Conservation (phyloP, 1,140 invertebrate genomes). For the Meteorus sp. region DNA sequence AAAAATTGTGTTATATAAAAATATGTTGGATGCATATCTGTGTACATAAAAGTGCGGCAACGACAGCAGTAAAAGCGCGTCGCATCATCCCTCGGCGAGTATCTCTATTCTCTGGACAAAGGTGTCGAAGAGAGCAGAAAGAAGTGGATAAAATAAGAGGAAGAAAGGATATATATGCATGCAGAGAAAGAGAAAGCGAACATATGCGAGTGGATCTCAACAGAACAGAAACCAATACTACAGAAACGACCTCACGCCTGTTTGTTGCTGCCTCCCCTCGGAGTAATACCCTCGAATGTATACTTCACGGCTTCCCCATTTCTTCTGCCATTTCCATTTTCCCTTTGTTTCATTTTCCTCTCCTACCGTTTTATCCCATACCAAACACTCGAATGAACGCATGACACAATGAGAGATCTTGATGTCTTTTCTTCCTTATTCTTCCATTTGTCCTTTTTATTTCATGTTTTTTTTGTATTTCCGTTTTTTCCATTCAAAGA, state of each 20-base stretch:
- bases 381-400: not conserved
- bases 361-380: too few species aligned
- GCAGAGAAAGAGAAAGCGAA: too few species aligned
- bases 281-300: constrained; percentile 1
- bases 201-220: not conserved
- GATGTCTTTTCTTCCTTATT: not conserved
- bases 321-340: not conserved
- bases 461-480: not conserved
- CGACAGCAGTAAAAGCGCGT: not conserved
- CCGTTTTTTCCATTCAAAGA: not conserved
- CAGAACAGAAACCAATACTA: not conserved
- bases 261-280: constrained; percentile 2
- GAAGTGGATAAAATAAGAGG: too few species aligned
- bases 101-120: constrained; percentile 2
- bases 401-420: not conserved
- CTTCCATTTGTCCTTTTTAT: not conserved
- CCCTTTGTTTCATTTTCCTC: not conserved
- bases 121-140: too few species aligned
- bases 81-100: not conserved
- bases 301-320: not conserved
- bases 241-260: not conserved
- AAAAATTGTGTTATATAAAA: not conserved
- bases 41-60: too few species aligned
- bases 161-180: too few species aligned
- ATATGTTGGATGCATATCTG: too few species aligned